Base-by-base conservation (phyloP, 53 echinoderm and acorn worm species). In the Zoroaster sp. region DNA sequence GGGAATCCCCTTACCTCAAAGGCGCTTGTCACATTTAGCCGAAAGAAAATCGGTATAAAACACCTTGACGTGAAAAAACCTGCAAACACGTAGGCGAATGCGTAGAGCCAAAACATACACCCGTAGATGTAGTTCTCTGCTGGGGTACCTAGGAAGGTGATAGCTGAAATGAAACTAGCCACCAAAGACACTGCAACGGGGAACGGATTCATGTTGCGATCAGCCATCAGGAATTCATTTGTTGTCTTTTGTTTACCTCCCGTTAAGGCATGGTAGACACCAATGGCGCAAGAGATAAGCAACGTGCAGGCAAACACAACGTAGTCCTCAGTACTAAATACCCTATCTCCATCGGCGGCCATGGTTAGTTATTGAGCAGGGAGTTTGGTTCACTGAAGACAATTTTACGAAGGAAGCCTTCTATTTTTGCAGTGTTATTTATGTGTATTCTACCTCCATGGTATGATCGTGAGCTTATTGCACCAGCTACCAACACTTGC, bases 1-100 rank as follows among this genome's bases (percentile, higher is more conserved):
- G n/a, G n/a, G n/a, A n/a, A n/a, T n/a, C n/a, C n/a, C 36, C 92
- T 88, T 78, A 94, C 94, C 94, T 91, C 94, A 4, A 91, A 88
- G 21, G 89, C 91, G 49, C 94, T 94, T 25, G 94, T 94, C 6
- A 91, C 76, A 49, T 85, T 66, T 5, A 91, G 65, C 30, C 85
- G 59, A 40, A 77, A 94, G 69, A 94, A 94, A 15, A 94, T 40
- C 1, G 94, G 94, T 38, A 94, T 36, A 70, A 91, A 94, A 33
- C 88, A 43, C 39, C 83, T 55, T 6, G 32, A 36, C 1, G 83
- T 77, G 10, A 77, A 37, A 20, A 86, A 14, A 35, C 91, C 91
- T 0, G 87, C 55, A 1, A 92, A 11, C 6, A 88, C 40, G 76
- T 92, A 92, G 20, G 86, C 51, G 3, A 86, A 65, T 5, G 77